These are phyloP conservation scores for Dicyrtomina minuta DNA, from an alignment of 2,888 invertebrate genomes.

Conservation along the genomic window DNA sequence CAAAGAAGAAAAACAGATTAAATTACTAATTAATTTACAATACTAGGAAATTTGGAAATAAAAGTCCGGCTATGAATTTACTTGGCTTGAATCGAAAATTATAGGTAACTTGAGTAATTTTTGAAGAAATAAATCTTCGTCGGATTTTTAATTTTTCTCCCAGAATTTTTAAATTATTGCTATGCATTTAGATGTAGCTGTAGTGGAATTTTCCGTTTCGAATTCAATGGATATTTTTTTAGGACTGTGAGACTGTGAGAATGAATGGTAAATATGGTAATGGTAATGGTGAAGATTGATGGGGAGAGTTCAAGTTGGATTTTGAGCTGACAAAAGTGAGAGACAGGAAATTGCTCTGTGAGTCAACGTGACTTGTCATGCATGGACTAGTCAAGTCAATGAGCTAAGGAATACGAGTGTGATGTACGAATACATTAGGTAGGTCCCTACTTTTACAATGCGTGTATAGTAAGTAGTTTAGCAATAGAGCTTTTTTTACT, in stretches of 20 bases:
- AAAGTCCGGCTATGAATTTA: too few relatives aligned
- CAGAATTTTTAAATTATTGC: neutral
- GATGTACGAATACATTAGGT: neutral
- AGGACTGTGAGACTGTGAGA: neutral
- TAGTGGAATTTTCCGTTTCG: neutral
- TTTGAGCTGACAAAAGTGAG: conserved; percentile 34
- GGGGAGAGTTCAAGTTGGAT: neutral
- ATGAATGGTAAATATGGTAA: neutral
- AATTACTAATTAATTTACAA: too few relatives aligned
- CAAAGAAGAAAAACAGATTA: too few relatives aligned
- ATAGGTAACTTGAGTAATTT: too few relatives aligned
- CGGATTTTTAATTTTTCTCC: neutral
- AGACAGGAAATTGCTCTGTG: conserved; percentile 51
- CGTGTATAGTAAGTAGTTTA: too few relatives aligned
- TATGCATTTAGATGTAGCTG: neutral
- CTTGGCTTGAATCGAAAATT: too few relatives aligned
- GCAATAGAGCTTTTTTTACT: too few relatives aligned
- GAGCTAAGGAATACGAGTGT: conserved; percentile 34
- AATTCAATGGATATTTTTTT: too few relatives aligned
- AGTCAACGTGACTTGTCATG: conserved; percentile 51
- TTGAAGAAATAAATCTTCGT: too few relatives aligned
- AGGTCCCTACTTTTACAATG: too few relatives aligned
- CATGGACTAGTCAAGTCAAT: conserved; percentile 51
- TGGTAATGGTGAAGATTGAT: too few relatives aligned
- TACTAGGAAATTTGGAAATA: too few relatives aligned